Evolutionary conservation across 64 coral and sea anemone genomes (phyloP).

Genomic region (Montipora cactus): DNA sequence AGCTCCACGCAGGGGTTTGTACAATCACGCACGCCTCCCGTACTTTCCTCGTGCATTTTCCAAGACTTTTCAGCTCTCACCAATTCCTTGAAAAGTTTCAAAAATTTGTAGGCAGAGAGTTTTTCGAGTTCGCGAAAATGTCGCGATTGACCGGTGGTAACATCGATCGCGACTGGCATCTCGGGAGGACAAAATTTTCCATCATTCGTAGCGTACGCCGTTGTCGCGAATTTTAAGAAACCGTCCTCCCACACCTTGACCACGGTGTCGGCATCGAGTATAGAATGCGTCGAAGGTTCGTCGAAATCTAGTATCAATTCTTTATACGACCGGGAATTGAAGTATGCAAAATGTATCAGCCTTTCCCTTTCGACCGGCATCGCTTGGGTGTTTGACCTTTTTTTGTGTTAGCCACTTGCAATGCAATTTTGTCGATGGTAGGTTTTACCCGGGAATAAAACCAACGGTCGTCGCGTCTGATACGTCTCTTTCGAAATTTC

Average conservation of each 20-base stretch:
- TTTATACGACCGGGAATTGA: not conserved
- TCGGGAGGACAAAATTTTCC: not conserved
- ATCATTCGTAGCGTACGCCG: not conserved
- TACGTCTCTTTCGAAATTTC: not conserved
- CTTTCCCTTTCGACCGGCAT: not conserved
- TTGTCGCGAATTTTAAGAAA: not conserved
- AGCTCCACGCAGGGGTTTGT: not conserved
- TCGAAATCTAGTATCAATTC: not conserved
- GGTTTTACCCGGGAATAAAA: not conserved
- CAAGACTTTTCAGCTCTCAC: not conserved
- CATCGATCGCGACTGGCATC: not conserved
- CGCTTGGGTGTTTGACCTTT: not conserved
- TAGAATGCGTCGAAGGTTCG: too few species aligned
- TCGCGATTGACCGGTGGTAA: not conserved
- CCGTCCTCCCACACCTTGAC: constrained; percentile 2
- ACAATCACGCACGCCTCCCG: not conserved
- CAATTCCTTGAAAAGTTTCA: not conserved
- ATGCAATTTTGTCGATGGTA: not conserved
- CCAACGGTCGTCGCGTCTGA: not conserved
- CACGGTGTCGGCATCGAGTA: not conserved
- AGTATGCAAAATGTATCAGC: not conserved
- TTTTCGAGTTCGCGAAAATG: not conserved
- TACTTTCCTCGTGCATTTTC: not conserved
- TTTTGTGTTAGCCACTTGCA: not conserved
- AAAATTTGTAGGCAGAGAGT: not conserved